These are phyloP conservation scores for Ploceus nigricollis DNA, from an alignment of 2,113 vertebrate species.

Conservation along the genomic window DNA sequence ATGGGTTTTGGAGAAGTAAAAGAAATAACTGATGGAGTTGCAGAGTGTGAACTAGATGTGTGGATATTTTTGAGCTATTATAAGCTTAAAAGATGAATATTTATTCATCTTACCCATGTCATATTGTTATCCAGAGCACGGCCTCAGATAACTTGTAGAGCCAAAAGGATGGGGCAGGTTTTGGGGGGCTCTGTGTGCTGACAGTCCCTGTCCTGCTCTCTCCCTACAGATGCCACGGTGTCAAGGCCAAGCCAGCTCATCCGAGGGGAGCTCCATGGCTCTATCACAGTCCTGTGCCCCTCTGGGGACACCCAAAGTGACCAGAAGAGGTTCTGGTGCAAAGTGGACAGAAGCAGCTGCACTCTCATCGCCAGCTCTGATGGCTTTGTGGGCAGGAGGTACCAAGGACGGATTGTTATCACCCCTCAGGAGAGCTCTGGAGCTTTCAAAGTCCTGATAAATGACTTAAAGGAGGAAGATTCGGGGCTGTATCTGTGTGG, in stretches of 20 bases:
- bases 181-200: not conserved
- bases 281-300: constrained; percentile 35
- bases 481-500: constrained; percentile 49
- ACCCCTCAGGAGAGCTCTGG: not conserved
- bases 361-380: not conserved
- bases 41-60: no score
- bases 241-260: not conserved
- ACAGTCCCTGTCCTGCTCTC: not conserved
- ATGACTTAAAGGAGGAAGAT: constrained; percentile 20
- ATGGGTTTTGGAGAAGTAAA: not conserved
- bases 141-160: not conserved
- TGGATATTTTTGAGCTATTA: not conserved
- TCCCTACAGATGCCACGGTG: not conserved
- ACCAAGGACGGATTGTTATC: constrained; percentile 3
- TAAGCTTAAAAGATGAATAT: not conserved
- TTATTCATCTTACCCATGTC: no score
- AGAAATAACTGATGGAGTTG: not conserved
- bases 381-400: not conserved
- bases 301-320: rapidly evolving
- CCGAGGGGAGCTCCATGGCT: not conserved
- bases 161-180: not conserved
- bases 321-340: constrained; percentile 37
- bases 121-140: no score
- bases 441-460: constrained; percentile 43
- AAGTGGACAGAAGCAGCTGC: not conserved